Evolutionary conservation across 23 tunicate species (phyloP).

Genomic region (Clavelina lepadiformis): DNA sequence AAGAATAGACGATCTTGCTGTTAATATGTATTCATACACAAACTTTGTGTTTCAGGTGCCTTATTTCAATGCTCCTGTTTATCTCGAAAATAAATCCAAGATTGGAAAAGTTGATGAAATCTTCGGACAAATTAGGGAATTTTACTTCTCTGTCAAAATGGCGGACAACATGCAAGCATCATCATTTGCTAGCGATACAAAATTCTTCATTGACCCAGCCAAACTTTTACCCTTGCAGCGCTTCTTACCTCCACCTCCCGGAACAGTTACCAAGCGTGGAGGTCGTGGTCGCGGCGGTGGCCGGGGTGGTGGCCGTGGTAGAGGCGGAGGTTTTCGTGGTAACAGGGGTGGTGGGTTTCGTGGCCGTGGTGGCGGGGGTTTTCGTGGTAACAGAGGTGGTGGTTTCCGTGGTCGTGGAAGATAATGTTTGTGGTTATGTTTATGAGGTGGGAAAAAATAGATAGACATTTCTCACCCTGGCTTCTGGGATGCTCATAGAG

Average conservation of each 20-base stretch:
- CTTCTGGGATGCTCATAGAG: too few species aligned
- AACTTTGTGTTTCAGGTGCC: conserved; percentile 75
- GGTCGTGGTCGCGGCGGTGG: conserved; percentile 51
- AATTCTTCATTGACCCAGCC: conserved; percentile 77
- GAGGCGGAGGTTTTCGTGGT: conserved; percentile 34
- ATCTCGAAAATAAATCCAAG: conserved; percentile 86
- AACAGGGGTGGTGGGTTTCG: conserved; percentile 40
- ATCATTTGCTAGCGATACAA: conserved; percentile 72
- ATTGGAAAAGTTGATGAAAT: conserved; percentile 99
- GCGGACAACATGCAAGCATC: conserved; percentile 90
- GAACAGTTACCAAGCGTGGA: conserved; percentile 42
- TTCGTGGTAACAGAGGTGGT: conserved; percentile 29
- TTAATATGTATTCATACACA: too few species aligned
- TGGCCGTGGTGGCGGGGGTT: conserved; percentile 48
- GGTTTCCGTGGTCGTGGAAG: too few species aligned
- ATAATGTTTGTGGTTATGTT: too few species aligned
- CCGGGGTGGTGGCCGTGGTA: conserved; percentile 50
- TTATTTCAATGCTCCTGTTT: conserved; percentile 91
- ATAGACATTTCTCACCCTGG: too few species aligned
- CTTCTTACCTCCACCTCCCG: conserved; percentile 63
- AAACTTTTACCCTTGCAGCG: conserved; percentile 69
- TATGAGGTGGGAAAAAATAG: too few species aligned
- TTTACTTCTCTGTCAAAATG: conserved; percentile 84
- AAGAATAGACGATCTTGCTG: too few species aligned
- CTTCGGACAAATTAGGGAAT: conserved; percentile 87